phyloP scores from a whole-genome alignment of 2,888 invertebrate species.

The Rosalia funebris region DNA sequence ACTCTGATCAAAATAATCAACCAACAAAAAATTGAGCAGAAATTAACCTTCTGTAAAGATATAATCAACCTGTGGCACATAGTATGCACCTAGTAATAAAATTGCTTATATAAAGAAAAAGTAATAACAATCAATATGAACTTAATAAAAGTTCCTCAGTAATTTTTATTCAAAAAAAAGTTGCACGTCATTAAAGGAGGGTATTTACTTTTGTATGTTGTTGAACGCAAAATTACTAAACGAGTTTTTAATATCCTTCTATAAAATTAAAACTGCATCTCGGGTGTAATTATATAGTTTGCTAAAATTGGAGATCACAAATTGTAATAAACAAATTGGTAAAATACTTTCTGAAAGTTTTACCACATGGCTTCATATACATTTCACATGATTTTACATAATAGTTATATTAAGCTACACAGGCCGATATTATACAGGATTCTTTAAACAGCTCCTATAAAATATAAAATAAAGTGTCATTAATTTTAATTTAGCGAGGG shows the following conservation, averaged over 20 bases:
- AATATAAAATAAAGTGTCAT: too few species aligned
- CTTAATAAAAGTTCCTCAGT: constrained; percentile 4
- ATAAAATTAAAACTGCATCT: constrained; percentile 1
- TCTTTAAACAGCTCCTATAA: too few species aligned
- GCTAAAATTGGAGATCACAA: not conserved
- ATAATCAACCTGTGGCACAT: not conserved
- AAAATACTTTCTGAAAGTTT: not conserved
- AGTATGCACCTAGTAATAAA: constrained; percentile 1
- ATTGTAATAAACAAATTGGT: not conserved
- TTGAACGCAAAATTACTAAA: constrained; percentile 5
- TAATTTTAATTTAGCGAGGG: too few species aligned
- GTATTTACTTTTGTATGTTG: constrained; percentile 5
- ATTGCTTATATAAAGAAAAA: constrained; percentile 13
- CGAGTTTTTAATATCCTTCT: constrained; percentile 10
- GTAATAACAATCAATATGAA: constrained; percentile 6
- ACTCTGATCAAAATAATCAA: constrained; percentile 14
- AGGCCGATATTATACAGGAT: not conserved
- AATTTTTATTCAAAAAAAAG: constrained; percentile 5
- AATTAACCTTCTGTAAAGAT: constrained; percentile 23
- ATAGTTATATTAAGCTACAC: not conserved
- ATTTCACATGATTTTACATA: not conserved
- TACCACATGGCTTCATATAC: not conserved
- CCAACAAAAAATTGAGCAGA: constrained; percentile 6
- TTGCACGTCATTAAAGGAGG: constrained; percentile 1
- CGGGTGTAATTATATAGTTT: not conserved